Evolutionary conservation across 2,888 invertebrate species (phyloP), one percentile per base, ranked within the genome.

Genomic region (Drosophila infuscata): DNA sequence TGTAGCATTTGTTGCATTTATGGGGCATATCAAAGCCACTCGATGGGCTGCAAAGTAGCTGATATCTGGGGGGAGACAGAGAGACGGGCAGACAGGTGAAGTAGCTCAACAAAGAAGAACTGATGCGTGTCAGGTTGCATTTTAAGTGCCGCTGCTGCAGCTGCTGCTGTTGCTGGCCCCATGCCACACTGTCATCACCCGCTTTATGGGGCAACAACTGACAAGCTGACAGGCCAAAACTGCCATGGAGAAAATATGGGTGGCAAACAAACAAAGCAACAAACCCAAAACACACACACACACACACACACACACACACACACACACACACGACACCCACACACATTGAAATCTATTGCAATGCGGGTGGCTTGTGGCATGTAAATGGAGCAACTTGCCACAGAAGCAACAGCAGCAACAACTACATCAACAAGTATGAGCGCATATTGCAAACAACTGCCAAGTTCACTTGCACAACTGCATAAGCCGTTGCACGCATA

Each of bases 181-280:
- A 72, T 57, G 66, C 64, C 53, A 60, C 76, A 48, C 79, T 74
- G 74, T 82, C 77, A 76, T 64, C 76, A 74, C 69, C 67, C 78
- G 76, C 78, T 77, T 83, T 76, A 76, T 78, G 76, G 71, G 67
- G 49, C 79, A 77, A 56, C 70, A 80, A 76, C 83, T 89, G 91
- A 84, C 91, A 90, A 78, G 81, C 80, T 88, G 92, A 89, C 92
- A 90, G 79, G 70, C 60, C 57, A 68, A 77, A 75, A 75, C 67
- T 61, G 67, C 56, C 70, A 43, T 48, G 63, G 41, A 58, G 36
- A 43, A 20, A n/a, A 49, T 48, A 41, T 60, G 72, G 61, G 64
- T 43, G 58, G 66, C 57, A 41, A 15, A 6, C 41, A 49, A 52
- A 54, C 70, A 56, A 57, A 33, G 56, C 69, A 74, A 73, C 79